Conservation (phyloP, 2,113 vertebrate species). For the Phalacrocorax brasilianus region DNA sequence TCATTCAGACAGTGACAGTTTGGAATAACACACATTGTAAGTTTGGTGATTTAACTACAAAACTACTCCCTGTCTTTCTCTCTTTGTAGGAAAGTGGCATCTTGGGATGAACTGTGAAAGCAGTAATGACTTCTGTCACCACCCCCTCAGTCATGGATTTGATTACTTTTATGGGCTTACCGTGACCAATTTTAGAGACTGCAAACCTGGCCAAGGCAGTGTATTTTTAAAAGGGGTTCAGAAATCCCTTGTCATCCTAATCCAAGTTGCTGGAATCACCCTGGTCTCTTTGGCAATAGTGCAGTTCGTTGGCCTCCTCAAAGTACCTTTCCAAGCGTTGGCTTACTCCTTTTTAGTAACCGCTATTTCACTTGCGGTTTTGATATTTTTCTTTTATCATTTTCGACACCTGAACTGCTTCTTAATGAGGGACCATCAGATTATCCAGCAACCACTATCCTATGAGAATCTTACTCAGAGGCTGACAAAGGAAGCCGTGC, state of each 20-base stretch:
- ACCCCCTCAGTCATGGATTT: slow-evolving; percentile 85
- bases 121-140: slow-evolving; percentile 87
- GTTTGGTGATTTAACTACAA: not conserved
- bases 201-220: slow-evolving; percentile 76
- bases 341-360: slow-evolving; percentile 17
- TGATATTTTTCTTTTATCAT: slow-evolving; percentile 58
- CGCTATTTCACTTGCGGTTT: not conserved
- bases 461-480: slow-evolving; percentile 83
- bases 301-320: slow-evolving; percentile 39
- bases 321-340: not conserved
- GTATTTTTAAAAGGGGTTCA: slow-evolving; percentile 63
- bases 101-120: slow-evolving; percentile 84
- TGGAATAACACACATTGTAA: not conserved
- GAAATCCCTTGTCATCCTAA: not conserved
- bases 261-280: not conserved
- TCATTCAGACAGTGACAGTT: not conserved
- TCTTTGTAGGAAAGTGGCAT: slow-evolving; percentile 87
- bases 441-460: slow-evolving; percentile 82
- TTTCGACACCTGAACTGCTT: slow-evolving; percentile 85
- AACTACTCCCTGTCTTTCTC: not conserved
- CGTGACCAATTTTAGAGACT: slow-evolving; percentile 85
- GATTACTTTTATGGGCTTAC: slow-evolving; percentile 85
- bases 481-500: slow-evolving; percentile 77
- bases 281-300: slow-evolving; percentile 53
- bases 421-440: slow-evolving; percentile 76